phyloP scores from a whole-genome alignment of 2,797 vertebrate species.

The Xyrichtys novacula region DNA sequence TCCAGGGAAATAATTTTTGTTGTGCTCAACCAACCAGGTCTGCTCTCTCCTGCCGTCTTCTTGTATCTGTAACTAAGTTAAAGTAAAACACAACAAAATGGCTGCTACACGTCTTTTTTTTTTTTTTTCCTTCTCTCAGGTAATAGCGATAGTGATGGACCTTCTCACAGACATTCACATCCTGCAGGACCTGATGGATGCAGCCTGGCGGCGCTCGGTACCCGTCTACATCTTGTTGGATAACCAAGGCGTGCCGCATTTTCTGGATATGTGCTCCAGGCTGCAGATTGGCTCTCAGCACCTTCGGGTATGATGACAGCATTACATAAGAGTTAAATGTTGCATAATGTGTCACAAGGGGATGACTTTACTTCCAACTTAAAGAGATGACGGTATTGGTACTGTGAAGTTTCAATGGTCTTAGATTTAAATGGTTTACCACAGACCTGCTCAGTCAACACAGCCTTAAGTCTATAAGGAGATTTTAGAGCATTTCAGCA shows the following conservation, averaged over 20 bases:
- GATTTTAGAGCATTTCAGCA: too few relatives aligned
- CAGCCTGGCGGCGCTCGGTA: slow-evolving; percentile 86
- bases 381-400: too few relatives aligned
- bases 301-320: slow-evolving; percentile 82
- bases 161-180: slow-evolving; percentile 93
- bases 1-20: too few relatives aligned
- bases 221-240: slow-evolving; percentile 93
- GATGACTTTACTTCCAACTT: neutral
- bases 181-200: slow-evolving; percentile 93
- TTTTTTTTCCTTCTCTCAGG: slow-evolving; percentile 79
- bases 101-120: neutral
- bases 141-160: slow-evolving; percentile 96
- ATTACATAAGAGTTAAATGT: neutral
- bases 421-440: too few relatives aligned
- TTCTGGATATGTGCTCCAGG: slow-evolving; percentile 93
- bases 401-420: too few relatives aligned
- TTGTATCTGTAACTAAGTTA: neutral
- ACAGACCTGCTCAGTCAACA: too few relatives aligned
- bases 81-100: too few relatives aligned
- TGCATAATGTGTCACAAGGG: neutral
- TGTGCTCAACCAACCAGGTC: neutral
- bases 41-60: neutral
- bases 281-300: slow-evolving; percentile 86
- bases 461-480: too few relatives aligned
- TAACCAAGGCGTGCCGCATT: slow-evolving; percentile 83